These are phyloP conservation scores for Trachemys scripta DNA, from an alignment of 2,113 vertebrate genomes.

Conservation along the genomic window DNA sequence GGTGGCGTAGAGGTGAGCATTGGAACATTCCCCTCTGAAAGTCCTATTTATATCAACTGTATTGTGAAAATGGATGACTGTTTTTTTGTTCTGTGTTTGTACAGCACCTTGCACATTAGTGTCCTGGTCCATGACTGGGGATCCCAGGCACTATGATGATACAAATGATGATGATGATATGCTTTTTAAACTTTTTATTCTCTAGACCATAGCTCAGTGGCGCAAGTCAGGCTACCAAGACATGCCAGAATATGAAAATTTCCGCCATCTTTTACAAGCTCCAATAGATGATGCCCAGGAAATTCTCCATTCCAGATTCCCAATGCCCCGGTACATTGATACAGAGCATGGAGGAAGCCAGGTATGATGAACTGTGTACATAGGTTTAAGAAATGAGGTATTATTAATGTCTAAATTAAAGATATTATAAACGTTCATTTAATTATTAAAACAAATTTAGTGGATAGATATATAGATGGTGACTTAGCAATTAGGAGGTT, in stretches of 20 bases:
- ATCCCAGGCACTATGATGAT: background rate
- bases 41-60: background rate
- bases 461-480: background rate
- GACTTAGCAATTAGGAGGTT: background rate
- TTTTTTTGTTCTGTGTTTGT: background rate
- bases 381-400: background rate
- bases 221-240: constrained; percentile 97
- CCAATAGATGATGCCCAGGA: constrained; percentile 96
- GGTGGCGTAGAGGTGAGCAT: background rate
- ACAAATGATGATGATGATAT: background rate
- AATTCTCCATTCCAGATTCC: constrained; percentile 95
- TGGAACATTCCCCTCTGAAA: background rate
- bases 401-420: background rate
- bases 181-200: background rate
- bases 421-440: background rate
- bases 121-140: background rate
- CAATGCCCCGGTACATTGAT: constrained; percentile 97
- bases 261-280: constrained; percentile 94
- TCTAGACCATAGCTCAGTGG: constrained; percentile 96
- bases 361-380: constrained; percentile 71
- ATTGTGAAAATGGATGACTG: background rate
- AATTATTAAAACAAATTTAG: background rate
- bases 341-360: constrained; percentile 98
- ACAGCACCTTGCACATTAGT: background rate
- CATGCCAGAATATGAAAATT: constrained; percentile 96